Percentiles rank a stretch among this genome's conserved stretches.
These are phyloP conservation scores for Sebastes steindachneri DNA, from an alignment of 2,797 vertebrate species.

Conservation along the genomic window DNA sequence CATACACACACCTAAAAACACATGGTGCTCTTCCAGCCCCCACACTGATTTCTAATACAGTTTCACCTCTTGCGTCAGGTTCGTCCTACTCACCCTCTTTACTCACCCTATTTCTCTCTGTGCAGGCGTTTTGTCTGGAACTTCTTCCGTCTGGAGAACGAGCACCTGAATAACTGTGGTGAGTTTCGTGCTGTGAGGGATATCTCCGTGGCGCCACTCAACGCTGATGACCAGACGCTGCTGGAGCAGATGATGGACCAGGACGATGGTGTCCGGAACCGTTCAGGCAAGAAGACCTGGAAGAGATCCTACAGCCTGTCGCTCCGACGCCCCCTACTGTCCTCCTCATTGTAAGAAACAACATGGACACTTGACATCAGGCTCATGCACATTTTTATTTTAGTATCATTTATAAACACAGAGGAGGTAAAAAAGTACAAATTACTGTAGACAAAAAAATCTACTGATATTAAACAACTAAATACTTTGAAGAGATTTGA, in stretches of 20 bases:
- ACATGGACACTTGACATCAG: background rate
- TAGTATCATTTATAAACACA: background rate
- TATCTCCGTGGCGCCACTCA: slow-evolving; percentile 96
- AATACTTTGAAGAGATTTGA: background rate
- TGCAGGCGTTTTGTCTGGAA: slow-evolving; percentile 97
- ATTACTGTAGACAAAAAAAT: background rate
- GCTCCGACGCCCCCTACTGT: slow-evolving; percentile 90
- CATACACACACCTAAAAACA: background rate
- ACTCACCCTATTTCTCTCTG: background rate
- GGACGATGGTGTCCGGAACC: slow-evolving; percentile 94
- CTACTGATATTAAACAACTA: background rate
- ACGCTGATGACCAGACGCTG: slow-evolving; percentile 95
- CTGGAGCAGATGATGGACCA: slow-evolving; percentile 99
- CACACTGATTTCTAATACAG: background rate
- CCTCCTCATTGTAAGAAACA: slow-evolving; percentile 88
- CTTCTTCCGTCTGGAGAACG: slow-evolving; percentile 98
- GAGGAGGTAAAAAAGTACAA: background rate
- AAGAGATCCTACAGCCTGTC: slow-evolving; percentile 94
- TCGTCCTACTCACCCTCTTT: background rate
- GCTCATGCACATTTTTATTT: background rate
- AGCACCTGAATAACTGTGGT: slow-evolving; percentile 98
- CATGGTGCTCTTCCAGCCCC: background rate
- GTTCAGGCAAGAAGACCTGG: slow-evolving; percentile 93
- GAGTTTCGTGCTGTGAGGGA: slow-evolving; percentile 96
- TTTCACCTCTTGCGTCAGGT: background rate